phyloP scores from a whole-genome alignment of 2,113 vertebrate species.

The Phrynosoma blainvillii region DNA sequence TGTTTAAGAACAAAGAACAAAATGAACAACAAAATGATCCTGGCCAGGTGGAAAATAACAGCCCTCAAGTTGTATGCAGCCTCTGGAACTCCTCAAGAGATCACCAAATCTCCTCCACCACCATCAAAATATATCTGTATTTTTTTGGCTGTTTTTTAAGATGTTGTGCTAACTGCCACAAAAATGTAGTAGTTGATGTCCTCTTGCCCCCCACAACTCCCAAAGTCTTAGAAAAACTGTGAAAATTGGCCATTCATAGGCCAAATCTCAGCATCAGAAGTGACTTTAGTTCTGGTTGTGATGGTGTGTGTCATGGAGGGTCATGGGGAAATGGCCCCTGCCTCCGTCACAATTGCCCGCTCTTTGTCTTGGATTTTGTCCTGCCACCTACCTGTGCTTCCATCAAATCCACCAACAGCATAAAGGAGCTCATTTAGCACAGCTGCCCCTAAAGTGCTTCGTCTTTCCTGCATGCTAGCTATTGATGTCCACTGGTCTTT shows the following conservation, averaged over 20 bases:
- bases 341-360: not conserved
- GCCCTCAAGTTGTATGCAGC: not conserved
- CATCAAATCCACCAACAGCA: constrained; percentile 94
- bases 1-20: not conserved
- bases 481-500: constrained; percentile 92
- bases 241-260: no score
- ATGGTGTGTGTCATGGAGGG: no score
- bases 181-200: no score
- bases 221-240: no score
- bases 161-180: not conserved
- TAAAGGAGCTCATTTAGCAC: constrained; percentile 93
- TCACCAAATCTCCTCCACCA: no score
- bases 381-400: constrained; percentile 87
- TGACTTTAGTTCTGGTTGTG: no score
- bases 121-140: no score
- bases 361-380: not conserved
- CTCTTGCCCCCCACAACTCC: no score
- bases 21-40: not conserved
- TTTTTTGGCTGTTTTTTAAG: no score
- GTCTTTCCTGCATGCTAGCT: constrained; percentile 94
- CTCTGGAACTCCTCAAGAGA: no score
- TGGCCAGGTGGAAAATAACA: not conserved
- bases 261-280: no score
- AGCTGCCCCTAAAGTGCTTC: constrained; percentile 90
- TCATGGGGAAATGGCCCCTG: no score